phyloP scores from a whole-genome alignment of 1,140 invertebrate species.

The Babylonia areolata region DNA sequence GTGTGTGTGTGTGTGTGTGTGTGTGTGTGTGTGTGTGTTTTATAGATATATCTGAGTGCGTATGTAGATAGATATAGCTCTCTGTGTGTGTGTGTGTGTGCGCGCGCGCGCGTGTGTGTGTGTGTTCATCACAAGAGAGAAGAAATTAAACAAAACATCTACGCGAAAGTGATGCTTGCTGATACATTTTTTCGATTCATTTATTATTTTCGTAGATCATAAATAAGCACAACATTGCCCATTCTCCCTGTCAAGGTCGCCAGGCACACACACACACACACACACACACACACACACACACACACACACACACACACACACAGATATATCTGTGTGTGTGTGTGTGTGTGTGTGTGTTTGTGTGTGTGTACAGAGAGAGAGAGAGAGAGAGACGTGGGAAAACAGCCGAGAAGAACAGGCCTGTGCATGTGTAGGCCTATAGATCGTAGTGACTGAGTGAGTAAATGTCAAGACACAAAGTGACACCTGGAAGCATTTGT shows the following conservation, averaged over 20 bases:
- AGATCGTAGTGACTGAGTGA: not conserved
- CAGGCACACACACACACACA: too few species aligned
- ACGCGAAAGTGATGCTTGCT: too few species aligned
- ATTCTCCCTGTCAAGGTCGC: too few species aligned
- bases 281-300: too few species aligned
- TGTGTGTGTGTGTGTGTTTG: not conserved
- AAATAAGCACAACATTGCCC: too few species aligned
- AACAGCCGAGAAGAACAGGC: not conserved
- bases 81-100: slow-evolving; percentile 9
- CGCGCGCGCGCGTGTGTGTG: not conserved
- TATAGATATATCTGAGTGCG: not conserved
- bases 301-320: too few species aligned
- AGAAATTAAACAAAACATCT: too few species aligned
- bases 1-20: not conserved
- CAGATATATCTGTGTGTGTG: slow-evolving; percentile 5
- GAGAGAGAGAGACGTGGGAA: not conserved
- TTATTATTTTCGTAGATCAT: too few species aligned
- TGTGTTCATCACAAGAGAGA: too few species aligned
- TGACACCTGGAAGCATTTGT: too few species aligned
- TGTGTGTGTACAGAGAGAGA: not conserved
- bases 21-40: not conserved
- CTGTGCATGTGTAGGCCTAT: too few species aligned
- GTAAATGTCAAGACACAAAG: not conserved
- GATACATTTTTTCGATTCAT: too few species aligned
- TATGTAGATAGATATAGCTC: not conserved